Evolutionary conservation across 2,888 invertebrate species (phyloP), one percentile per base, ranked within the genome.

Genomic region (Tiliacea citrago): DNA sequence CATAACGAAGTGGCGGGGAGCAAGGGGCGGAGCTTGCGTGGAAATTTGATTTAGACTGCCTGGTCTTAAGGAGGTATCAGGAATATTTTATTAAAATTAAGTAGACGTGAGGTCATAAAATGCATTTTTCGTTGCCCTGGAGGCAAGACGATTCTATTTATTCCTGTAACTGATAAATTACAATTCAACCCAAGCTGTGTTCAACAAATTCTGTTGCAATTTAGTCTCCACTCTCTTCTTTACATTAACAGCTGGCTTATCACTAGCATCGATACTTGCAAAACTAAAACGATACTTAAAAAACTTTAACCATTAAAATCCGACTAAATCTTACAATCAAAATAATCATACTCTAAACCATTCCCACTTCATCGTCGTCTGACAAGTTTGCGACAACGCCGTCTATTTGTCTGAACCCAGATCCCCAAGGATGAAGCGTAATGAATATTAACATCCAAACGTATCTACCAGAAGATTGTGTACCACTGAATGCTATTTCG

Each of bases 401-500:
- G 91, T 93, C 92, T 91, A 93, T 95, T 94, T 93, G 93, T 94
- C 93, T 93, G 90, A 89, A 88, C 88, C 79, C 66, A 71, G 77
- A 83, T 92, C 93, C 91, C 92, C 53, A 68, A 92, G 90, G 93
- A 89, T 89, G 86, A 88, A 83, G 82, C 89, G 89, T 95, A 95
- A 95, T 95, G 95, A 95, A 95, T 95, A 95, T 95, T 95, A 95
- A 95, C 94, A 93, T 91, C 91, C 86, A 68, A 79, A 65, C 82
- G 82, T 84, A 82, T 86, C 77, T 81, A 90, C 88, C 89, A 88
- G 87, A 88, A 87, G 88, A 88, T 90, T 90, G 89, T 58, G 65
- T 77, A 65, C 78, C 60, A 51, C 67, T 84, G 65, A 68, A 73
- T 73, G 71, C 58, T 75, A 77, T 81, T 83, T 69, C 70, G 49